Evolutionary conservation across 2,888 invertebrate genomes (phyloP), one percentile per base, ranked within the genome.

Genomic region (Acrobasis repandana): DNA sequence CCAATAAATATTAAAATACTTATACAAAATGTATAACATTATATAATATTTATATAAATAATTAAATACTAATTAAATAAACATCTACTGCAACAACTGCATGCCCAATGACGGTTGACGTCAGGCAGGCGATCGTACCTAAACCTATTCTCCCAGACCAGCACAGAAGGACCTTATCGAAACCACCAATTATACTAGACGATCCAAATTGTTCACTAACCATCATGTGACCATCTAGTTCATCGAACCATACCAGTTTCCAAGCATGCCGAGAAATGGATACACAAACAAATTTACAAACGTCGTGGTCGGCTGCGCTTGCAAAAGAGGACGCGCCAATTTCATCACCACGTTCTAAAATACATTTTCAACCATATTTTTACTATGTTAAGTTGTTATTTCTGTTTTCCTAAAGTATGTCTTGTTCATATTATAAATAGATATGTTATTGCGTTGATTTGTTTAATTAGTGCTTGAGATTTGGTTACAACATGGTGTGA

Each of bases 291-390:
- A 38, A 54, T 18, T 54, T 38, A 54, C 54, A 38, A 34, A 51
- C 60, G 58, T 28, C 66, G 38, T 38, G 76, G 48, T 70, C 65
- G 65, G 59, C 70, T 74, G 69, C 75, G 66, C 63, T 60, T 60
- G 65, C 68, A 62, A 71, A 64, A 67, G 80, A 78, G 77, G 76
- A 79, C 77, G 74, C 63, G 56, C 62, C 60, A 43, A 70, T 77
- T 75, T 69, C 73, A 65, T 60, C 64, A 58, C 65, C 51, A 60
- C 65, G 48, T 47, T 36, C 64, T 66, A 11, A 14, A 1, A 10
- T 14, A 38, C 38, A 14, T 38, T 11, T 38, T 20, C 20, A 36
- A 36, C 9, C 10, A 38, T 14, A 14, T 11, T 38, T 38, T 38
- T 14, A 38, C 11, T 38, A 38, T 38, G 10, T 4, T 4, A 11